Evolutionary conservation across 2,888 invertebrate genomes (phyloP).

Genomic region (Temnothorax ravouxi): DNA sequence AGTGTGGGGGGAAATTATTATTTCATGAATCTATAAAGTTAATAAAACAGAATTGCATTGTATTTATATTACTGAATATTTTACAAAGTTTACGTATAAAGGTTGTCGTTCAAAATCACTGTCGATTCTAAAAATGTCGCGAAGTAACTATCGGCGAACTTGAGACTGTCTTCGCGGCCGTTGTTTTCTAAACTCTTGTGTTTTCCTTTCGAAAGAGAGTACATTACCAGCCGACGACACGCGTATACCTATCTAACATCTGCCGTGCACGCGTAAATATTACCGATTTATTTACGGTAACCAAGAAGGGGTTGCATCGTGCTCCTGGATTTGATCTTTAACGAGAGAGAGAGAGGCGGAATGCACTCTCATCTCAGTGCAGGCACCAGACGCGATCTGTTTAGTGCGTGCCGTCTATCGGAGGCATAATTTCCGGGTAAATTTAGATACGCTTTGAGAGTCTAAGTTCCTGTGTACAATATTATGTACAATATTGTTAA

Average conservation of each 20-base stretch:
- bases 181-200: conserved; percentile 62
- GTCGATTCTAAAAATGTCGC: background rate
- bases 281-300: conserved; percentile 71
- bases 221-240: conserved; percentile 45
- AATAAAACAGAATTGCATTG: background rate
- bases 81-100: background rate
- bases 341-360: conserved; percentile 43
- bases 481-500: background rate
- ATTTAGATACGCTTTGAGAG: conserved; percentile 57
- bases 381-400: conserved; percentile 63
- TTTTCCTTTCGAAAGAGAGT: conserved; percentile 59
- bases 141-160: background rate
- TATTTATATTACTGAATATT: background rate
- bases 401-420: conserved; percentile 56
- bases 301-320: conserved; percentile 40
- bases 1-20: background rate
- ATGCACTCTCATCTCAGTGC: conserved; percentile 62
- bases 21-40: background rate
- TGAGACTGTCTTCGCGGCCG: conserved; percentile 5
- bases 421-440: conserved; percentile 65
- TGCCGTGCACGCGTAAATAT: conserved; percentile 65
- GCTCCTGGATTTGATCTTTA: conserved; percentile 72
- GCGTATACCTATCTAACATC: conserved; percentile 53
- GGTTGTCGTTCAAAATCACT: background rate
- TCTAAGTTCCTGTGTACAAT: background rate